These are phyloP conservation scores for Physeter macrocephalus DNA, from an alignment of 2,113 vertebrate genomes.

Conservation along the genomic window DNA sequence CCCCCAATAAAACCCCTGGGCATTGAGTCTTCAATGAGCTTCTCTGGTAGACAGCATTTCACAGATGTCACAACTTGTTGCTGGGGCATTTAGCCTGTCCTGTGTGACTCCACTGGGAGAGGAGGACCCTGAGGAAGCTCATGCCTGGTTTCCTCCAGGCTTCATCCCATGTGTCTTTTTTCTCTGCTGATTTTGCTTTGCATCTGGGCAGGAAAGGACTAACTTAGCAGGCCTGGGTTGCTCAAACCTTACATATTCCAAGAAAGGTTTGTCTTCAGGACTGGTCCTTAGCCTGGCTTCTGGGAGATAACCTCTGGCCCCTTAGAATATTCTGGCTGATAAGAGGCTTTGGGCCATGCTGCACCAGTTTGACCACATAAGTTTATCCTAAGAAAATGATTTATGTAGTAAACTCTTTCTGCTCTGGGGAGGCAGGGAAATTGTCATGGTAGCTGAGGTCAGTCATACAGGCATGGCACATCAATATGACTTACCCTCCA, in stretches of 20 bases:
- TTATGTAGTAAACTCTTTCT: not conserved
- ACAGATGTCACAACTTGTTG: not conserved
- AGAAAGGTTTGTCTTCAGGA: not conserved
- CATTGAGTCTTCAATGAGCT: not conserved
- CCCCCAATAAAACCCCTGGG: not conserved
- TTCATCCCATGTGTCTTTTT: not conserved
- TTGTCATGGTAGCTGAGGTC: not conserved
- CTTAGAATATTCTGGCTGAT: not conserved
- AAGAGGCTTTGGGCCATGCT: not conserved
- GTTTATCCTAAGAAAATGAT: not conserved
- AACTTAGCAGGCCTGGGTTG: not conserved
- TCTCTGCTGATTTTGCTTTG: not conserved
- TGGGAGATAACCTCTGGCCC: not conserved
- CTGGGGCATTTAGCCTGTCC: not conserved
- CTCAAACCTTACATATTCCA: not conserved
- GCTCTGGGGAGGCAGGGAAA: not conserved
- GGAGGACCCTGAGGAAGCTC: not conserved
- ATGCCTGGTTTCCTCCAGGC: not conserved
- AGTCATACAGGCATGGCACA: not conserved
- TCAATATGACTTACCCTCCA: not conserved
- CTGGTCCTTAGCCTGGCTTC: not conserved
- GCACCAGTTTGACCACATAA: not conserved
- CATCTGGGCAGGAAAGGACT: not conserved
- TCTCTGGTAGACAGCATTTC: not conserved
- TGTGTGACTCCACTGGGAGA: not conserved